phyloP scores from a whole-genome alignment of 1,140 invertebrate genomes.

The Drosophila obscura region DNA sequence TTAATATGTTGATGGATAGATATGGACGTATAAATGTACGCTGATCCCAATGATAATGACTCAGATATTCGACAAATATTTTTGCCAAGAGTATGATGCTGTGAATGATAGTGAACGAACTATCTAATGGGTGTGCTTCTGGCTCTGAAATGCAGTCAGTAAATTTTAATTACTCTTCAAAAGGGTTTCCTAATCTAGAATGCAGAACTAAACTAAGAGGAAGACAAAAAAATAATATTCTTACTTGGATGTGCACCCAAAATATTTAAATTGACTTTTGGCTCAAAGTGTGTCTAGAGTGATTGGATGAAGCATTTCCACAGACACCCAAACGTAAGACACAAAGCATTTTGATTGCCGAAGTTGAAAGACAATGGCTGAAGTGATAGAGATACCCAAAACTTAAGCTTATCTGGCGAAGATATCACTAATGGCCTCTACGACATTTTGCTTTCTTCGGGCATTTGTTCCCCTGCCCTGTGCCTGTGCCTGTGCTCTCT shows the following conservation, averaged over 20 bases:
- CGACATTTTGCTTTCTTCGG: slow-evolving; percentile 54
- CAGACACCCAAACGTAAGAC: slow-evolving; percentile 1
- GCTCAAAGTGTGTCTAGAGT: neutral
- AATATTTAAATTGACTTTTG: neutral
- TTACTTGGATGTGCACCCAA: neutral
- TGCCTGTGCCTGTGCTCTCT: neutral
- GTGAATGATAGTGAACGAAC: no score
- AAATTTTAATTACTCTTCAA: neutral
- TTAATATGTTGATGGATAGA: slow-evolving; percentile 2
- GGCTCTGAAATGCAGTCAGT: no score
- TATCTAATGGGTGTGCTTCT: no score
- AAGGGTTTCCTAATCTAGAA: neutral
- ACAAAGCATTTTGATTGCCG: slow-evolving; percentile 35
- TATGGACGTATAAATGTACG: neutral
- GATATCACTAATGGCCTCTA: slow-evolving; percentile 57
- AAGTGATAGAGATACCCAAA: slow-evolving; percentile 7
- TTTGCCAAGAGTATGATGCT: no score
- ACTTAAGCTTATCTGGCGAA: slow-evolving; percentile 45
- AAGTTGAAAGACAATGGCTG: slow-evolving; percentile 31
- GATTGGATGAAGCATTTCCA: slow-evolving; percentile 4
- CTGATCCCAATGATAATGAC: neutral
- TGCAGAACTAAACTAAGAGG: neutral
- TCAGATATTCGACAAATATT: neutral
- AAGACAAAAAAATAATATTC: neutral
- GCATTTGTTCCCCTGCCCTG: neutral